phyloP scores from a whole-genome alignment of 2,888 invertebrate genomes.

The Theretra japonica region DNA sequence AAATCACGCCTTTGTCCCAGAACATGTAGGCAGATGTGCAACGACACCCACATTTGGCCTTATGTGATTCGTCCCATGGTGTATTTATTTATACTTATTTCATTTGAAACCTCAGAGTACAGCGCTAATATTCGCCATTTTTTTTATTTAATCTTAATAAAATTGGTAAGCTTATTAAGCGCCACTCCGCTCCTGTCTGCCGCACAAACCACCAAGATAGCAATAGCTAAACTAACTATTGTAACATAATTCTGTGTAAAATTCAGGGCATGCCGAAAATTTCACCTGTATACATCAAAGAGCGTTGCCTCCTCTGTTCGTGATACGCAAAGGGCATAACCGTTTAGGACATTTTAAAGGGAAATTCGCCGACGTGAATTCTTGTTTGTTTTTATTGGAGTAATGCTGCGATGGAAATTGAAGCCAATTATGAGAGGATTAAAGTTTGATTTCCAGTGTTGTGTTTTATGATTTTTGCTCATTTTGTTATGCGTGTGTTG shows the following conservation, averaged over 20 bases:
- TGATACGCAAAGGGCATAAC: slow-evolving; percentile 27
- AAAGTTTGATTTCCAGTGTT: too few species aligned
- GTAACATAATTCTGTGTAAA: slow-evolving; percentile 68
- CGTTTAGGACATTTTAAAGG: slow-evolving; percentile 17
- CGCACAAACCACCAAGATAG: slow-evolving; percentile 41
- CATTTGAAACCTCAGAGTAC: neutral
- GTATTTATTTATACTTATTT: neutral
- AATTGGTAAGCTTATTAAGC: neutral
- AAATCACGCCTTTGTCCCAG: too few species aligned
- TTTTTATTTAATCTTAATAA: too few species aligned
- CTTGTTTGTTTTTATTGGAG: slow-evolving; percentile 20
- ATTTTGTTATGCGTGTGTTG: too few species aligned
- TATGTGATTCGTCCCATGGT: too few species aligned
- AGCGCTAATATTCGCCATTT: neutral
- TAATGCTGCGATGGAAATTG: neutral
- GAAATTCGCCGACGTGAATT: neutral
- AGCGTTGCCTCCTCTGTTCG: slow-evolving; percentile 53
- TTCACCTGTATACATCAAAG: slow-evolving; percentile 70
- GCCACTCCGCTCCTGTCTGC: slow-evolving; percentile 9
- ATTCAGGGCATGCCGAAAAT: slow-evolving; percentile 70
- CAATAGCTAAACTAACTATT: slow-evolving; percentile 70
- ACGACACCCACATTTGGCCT: too few species aligned
- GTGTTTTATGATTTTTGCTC: too few species aligned
- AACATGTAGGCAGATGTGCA: too few species aligned
- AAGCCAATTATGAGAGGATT: neutral